Evolutionary conservation across 2,113 vertebrate genomes (phyloP).

Genomic region (Rattus rattus): DNA sequence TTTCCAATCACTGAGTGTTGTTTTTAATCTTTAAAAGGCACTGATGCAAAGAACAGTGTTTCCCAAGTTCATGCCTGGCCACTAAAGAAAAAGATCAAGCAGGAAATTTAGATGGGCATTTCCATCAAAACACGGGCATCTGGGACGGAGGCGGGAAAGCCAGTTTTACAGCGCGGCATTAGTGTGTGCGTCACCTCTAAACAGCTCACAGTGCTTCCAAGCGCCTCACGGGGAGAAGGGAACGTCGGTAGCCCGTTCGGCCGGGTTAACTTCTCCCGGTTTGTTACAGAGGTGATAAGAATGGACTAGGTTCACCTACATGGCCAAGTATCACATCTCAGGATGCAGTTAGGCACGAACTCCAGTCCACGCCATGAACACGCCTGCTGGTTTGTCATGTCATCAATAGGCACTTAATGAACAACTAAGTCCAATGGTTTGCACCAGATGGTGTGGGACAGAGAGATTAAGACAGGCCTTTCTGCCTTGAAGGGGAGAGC

Average conservation of each 20-base stretch:
- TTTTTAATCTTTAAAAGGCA: slow-evolving; percentile 59
- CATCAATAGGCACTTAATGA: not conserved
- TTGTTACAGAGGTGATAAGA: not conserved
- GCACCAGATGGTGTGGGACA: not conserved
- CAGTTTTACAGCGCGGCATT: slow-evolving; percentile 64
- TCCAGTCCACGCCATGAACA: not conserved
- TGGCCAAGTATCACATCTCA: not conserved
- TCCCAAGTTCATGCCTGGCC: slow-evolving; percentile 64
- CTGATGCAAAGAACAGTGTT: slow-evolving; percentile 24
- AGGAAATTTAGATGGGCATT: slow-evolving; percentile 77
- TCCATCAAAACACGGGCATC: slow-evolving; percentile 73
- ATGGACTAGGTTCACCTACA: not conserved
- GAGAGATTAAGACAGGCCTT: not conserved
- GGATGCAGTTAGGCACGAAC: not conserved
- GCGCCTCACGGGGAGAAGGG: slow-evolving; percentile 52
- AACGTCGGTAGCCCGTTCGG: not conserved
- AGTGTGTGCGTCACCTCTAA: slow-evolving; percentile 64
- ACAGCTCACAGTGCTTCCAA: slow-evolving; percentile 72
- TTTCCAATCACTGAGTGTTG: slow-evolving; percentile 8
- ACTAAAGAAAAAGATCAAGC: slow-evolving; percentile 61
- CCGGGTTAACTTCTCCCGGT: not conserved
- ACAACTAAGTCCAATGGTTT: not conserved
- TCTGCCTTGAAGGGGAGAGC: not conserved
- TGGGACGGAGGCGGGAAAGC: slow-evolving; percentile 65
- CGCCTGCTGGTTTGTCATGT: not conserved